Conservation (phyloP, 2,888 invertebrate genomes). For the Tholera decimalis region DNA sequence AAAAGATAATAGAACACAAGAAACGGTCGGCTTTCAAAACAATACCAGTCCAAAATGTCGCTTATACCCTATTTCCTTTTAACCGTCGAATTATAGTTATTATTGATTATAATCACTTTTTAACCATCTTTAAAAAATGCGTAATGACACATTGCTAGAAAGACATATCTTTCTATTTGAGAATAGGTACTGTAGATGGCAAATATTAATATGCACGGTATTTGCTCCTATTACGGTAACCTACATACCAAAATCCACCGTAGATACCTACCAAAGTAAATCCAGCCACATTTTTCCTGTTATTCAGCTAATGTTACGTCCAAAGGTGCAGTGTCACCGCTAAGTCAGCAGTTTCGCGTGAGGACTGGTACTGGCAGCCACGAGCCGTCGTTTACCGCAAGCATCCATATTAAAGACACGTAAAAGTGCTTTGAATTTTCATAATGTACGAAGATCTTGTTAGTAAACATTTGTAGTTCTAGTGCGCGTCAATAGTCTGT, state of each 20-base stretch:
- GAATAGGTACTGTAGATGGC: too few species aligned
- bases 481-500: neutral
- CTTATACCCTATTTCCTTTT: too few species aligned
- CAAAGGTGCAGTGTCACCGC: conserved; percentile 28
- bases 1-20: too few species aligned
- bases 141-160: too few species aligned
- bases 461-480: conserved; percentile 10
- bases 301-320: conserved; percentile 25
- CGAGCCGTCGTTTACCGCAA: conserved; percentile 30
- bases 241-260: neutral
- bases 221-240: neutral
- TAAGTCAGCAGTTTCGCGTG: conserved; percentile 26
- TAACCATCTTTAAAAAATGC: too few species aligned
- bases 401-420: neutral
- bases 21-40: too few species aligned
- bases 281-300: conserved; percentile 2
- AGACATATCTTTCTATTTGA: too few species aligned
- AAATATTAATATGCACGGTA: too few species aligned
- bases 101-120: too few species aligned
- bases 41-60: too few species aligned
- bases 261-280: neutral
- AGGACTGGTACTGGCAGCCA: conserved; percentile 14
- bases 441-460: neutral
- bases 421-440: conserved; percentile 7
- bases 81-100: too few species aligned